Base-by-base conservation (phyloP, 37 sponge, comb jelly and placozoan species). In the Bolinopsis microptera region DNA sequence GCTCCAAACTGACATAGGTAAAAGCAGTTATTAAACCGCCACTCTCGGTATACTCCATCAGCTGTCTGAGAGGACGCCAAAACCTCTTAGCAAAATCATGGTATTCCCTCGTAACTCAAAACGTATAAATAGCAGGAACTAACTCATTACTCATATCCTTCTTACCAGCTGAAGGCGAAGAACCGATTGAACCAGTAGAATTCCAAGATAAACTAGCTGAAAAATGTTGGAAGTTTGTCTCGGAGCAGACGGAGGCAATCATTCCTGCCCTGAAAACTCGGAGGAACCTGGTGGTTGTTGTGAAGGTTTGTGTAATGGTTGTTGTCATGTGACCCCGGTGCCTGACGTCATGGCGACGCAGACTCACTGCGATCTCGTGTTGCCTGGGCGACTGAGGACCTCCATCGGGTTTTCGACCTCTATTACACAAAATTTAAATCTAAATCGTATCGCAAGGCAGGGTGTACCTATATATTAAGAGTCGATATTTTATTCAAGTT, bases 161-260 rank as follows among this genome's bases (percentile, higher is more conserved):
- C n/a, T n/a, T n/a, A n/a, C n/a, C n/a, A n/a, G n/a, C 61, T 18
- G 61, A 48, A 13, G 75, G 75, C 26, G 80, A 77, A 32, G 37
- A 77, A 18, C 80, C 80, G 32, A 77, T 77, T 21, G 80, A 77
- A 32, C 80, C 80, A 32, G 80, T 77, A 34, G 80, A 77, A 77
- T 27, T 77, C 9, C 80, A 77, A 77, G 80, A 77, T 32, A 77
- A 35, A 35, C 27, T 77, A 0, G 80, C 80, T 34, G 32, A 77
- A 77, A 77, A 77, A 77, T 77, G 80, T 32, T 77, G 80, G 80
- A 32, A 77, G 1, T 77, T 77, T 77, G 80, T 77, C 2, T 34
- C 35, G 21, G 80, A 77, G 37, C 34, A 77, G 80, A 77, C 32
- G 21, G 33, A 34, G 21, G 3, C 35, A 2, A 33, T 77, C 32